phyloP scores from a whole-genome alignment of 2,888 invertebrate genomes.

The Drosophila mercatorum region DNA sequence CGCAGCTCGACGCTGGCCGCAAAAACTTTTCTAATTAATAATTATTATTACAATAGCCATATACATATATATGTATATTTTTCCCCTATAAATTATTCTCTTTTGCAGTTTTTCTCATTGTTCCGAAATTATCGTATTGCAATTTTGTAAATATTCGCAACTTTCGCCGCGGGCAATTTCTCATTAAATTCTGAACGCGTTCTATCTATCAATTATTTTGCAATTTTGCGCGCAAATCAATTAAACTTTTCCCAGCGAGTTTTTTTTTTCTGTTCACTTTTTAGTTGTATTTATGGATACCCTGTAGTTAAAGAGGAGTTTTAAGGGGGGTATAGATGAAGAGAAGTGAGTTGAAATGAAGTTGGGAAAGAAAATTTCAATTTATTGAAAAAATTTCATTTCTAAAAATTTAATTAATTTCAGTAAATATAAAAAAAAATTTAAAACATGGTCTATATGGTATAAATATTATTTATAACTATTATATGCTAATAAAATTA shows the following conservation, averaged over 20 bases:
- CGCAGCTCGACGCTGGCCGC: conserved; percentile 9
- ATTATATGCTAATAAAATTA: no score
- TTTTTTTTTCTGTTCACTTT: conserved; percentile 14
- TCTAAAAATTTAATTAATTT: no score
- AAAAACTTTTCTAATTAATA: conserved; percentile 75
- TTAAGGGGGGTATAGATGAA: neutral
- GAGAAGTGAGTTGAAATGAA: no score
- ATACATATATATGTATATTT: neutral
- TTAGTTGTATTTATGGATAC: conserved; percentile 8
- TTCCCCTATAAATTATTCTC: neutral
- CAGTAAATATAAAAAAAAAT: no score
- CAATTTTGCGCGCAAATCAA: conserved; percentile 70
- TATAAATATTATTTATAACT: no score
- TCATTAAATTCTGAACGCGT: conserved; percentile 49
- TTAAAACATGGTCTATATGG: no score
- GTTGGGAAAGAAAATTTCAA: no score
- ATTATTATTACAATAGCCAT: conserved; percentile 21
- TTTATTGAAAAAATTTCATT: no score
- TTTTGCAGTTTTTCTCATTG: conserved; percentile 2
- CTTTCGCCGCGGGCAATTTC: conserved; percentile 47
- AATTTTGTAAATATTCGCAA: conserved; percentile 47
- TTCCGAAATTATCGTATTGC: conserved; percentile 40
- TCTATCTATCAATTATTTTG: conserved; percentile 75
- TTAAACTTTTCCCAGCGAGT: conserved; percentile 65
- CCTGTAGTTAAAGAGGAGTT: neutral